phyloP scores from a whole-genome alignment of 1,140 invertebrate species.

The Apolygus lucorum region DNA sequence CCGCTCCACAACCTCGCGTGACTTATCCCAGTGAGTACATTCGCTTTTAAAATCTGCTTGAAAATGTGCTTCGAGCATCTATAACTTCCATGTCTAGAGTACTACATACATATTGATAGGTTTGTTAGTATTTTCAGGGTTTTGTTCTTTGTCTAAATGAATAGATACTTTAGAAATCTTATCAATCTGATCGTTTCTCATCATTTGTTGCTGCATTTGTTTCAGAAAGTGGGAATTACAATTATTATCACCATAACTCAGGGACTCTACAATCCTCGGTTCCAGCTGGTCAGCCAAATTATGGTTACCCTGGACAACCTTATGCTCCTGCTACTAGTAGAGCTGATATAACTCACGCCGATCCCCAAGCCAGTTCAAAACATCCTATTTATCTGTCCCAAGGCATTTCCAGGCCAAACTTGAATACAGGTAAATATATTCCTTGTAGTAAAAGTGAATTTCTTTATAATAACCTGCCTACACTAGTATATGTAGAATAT shows the following conservation, averaged over 20 bases:
- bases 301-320: conserved; percentile 28
- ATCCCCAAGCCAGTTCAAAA: conserved; percentile 16
- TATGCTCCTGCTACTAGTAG: conserved; percentile 3
- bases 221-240: conserved; percentile 17
- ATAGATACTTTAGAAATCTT: too few species aligned
- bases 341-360: background rate
- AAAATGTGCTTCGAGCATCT: too few species aligned
- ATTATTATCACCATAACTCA: conserved; percentile 13
- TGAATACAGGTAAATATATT: conserved; percentile 13
- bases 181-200: background rate
- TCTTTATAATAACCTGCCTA: too few species aligned
- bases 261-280: background rate
- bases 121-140: too few species aligned
- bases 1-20: conserved; percentile 38
- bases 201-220: background rate
- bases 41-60: too few species aligned
- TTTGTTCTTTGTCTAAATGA: too few species aligned
- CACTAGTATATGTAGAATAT: too few species aligned
- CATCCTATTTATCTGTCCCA: conserved; percentile 27
- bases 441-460: too few species aligned
- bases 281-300: conserved; percentile 13
- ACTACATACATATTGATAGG: too few species aligned
- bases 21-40: conserved; percentile 46
- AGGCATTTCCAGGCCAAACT: conserved; percentile 21
- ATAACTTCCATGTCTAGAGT: too few species aligned